Conservation (phyloP, 1,140 invertebrate species). For the Zaprionus taronus region DNA sequence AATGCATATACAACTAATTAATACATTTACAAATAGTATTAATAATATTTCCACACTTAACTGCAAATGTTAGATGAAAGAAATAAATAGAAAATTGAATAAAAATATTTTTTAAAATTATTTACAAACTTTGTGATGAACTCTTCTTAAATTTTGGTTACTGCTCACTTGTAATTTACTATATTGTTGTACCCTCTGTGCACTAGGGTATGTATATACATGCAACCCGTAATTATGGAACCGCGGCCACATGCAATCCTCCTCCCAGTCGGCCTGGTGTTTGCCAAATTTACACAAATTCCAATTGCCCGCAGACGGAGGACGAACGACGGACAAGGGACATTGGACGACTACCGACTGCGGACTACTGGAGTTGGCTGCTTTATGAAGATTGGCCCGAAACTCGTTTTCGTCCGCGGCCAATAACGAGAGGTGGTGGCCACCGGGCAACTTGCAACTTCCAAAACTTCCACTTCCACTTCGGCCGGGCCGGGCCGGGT, state of each 20-base stretch:
- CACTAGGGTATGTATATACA: conserved; percentile 17
- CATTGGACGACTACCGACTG: conserved; percentile 22
- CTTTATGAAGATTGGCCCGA: conserved; percentile 65
- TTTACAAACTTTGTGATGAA: neutral
- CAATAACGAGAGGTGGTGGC: conserved; percentile 39
- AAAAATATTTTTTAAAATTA: neutral
- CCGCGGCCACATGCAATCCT: conserved; percentile 34
- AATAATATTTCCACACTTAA: neutral
- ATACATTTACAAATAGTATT: neutral
- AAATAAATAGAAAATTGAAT: neutral
- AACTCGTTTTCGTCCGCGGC: conserved; percentile 28
- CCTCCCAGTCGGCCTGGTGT: conserved; percentile 35
- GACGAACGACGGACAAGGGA: conserved; percentile 13
- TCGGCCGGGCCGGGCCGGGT: conserved; percentile 13
- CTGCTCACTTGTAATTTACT: neutral
- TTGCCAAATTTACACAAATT: conserved; percentile 80
- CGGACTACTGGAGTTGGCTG: conserved; percentile 18
- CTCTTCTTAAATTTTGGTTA: neutral
- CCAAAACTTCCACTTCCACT: conserved; percentile 10
- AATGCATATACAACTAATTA: too few species aligned
- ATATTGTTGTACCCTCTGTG: conserved; percentile 4
- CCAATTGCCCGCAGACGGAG: conserved; percentile 33
- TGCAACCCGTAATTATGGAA: conserved; percentile 67
- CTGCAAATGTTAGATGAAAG: neutral
- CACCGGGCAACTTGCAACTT: conserved; percentile 23